A percentile compares a stretch with the other conserved stretches of the same genome.
Evolutionary conservation across 2,113 vertebrate genomes (phyloP).

Genomic region (Colaptes auratus): DNA sequence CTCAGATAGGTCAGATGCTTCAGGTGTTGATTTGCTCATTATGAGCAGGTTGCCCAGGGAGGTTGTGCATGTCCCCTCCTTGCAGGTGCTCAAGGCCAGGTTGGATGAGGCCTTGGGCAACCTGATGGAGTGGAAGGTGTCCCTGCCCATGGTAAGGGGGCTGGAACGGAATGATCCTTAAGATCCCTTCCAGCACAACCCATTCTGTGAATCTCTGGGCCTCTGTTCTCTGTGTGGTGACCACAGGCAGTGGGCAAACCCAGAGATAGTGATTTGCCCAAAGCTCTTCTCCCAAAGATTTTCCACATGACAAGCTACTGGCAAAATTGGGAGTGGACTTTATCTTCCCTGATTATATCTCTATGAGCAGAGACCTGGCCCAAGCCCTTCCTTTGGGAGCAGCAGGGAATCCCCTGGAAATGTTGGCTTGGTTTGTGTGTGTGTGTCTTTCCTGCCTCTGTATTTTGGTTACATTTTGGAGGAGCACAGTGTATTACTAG

Average conservation of each 20-base stretch:
- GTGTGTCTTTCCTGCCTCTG: not conserved
- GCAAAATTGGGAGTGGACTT: not conserved
- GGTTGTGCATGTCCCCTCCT: too few relatives aligned
- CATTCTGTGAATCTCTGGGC: too few relatives aligned
- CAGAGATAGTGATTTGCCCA: not conserved
- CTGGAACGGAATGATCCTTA: too few relatives aligned
- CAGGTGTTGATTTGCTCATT: not conserved
- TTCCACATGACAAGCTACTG: not conserved
- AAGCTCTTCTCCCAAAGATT: too few relatives aligned
- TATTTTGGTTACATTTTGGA: not conserved
- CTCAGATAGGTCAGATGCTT: not conserved
- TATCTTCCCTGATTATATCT: not conserved
- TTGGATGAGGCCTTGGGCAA: too few relatives aligned
- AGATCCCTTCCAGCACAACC: too few relatives aligned
- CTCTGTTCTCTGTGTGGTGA: not conserved
- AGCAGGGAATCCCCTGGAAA: not conserved
- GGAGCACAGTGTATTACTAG: fast-evolving
- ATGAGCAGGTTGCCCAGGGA: too few relatives aligned
- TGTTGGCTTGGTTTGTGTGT: too few relatives aligned
- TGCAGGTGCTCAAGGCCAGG: too few relatives aligned
- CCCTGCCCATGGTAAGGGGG: too few relatives aligned
- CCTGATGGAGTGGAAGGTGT: too few relatives aligned
- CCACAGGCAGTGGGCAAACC: not conserved
- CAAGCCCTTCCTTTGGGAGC: not conserved
- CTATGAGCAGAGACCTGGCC: not conserved